Percentiles rank a stretch among this genome's conserved stretches.
phyloP scores from a whole-genome alignment of 2,888 invertebrate genomes.

The Cabera pusaria region DNA sequence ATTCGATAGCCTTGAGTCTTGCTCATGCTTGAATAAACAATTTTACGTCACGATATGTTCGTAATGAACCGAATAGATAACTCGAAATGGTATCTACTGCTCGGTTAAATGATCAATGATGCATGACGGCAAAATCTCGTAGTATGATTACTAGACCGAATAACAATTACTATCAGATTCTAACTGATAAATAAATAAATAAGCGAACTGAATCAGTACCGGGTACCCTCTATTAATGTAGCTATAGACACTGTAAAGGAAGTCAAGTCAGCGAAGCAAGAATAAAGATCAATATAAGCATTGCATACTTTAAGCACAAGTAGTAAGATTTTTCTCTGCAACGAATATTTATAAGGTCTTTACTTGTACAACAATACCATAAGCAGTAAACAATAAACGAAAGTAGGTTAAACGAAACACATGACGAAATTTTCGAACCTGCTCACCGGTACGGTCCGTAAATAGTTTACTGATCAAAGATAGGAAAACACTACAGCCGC shows the following conservation, averaged over 20 bases:
- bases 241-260: not conserved
- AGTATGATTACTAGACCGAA: conserved; percentile 32
- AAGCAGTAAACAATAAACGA: conserved; percentile 42
- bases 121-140: conserved; percentile 22
- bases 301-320: conserved; percentile 14
- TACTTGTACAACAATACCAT: conserved; percentile 24
- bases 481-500: conserved; percentile 21
- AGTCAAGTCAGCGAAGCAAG: not conserved
- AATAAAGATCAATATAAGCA: conserved; percentile 8
- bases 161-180: conserved; percentile 23
- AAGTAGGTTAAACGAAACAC: conserved; percentile 55
- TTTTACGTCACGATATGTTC: conserved; percentile 20
- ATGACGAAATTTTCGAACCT: conserved; percentile 60
- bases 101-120: conserved; percentile 17
- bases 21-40: conserved; percentile 19
- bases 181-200: conserved; percentile 3
- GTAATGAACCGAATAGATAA: conserved; percentile 22
- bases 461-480: conserved; percentile 35
- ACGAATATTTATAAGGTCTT: conserved; percentile 13
- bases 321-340: conserved; percentile 6
- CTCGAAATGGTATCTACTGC: conserved; percentile 13
- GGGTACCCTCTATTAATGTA: conserved; percentile 1
- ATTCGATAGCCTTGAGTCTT: conserved; percentile 15
- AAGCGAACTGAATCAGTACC: conserved; percentile 4
- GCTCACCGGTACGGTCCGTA: conserved; percentile 44